Evolutionary conservation across 1,140 invertebrate genomes (phyloP).

Genomic region (Spodoptera frugiperda): DNA sequence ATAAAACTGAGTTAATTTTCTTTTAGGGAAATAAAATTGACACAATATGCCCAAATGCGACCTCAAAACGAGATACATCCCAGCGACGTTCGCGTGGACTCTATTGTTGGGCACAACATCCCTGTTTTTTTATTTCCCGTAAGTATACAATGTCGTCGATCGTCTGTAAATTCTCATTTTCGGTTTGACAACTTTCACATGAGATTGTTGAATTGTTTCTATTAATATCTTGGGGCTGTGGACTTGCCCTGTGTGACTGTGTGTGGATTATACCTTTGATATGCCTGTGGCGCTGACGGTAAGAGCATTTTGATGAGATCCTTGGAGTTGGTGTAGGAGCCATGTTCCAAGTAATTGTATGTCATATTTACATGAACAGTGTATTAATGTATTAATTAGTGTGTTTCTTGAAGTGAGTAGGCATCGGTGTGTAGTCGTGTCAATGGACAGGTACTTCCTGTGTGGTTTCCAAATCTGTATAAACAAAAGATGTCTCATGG

Average conservation of each 20-base stretch:
- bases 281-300: constrained; percentile 34
- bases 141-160: constrained; percentile 88
- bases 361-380: constrained; percentile 49
- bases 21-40: constrained; percentile 85
- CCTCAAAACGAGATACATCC: constrained; percentile 96
- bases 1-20: constrained; percentile 86
- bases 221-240: constrained; percentile 75
- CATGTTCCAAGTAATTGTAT: constrained; percentile 48
- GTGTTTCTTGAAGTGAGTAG: constrained; percentile 21
- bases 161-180: constrained; percentile 76
- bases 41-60: constrained; percentile 96
- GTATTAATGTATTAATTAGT: constrained; percentile 43
- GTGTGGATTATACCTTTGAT: constrained; percentile 37
- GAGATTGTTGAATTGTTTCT: constrained; percentile 78
- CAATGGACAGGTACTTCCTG: constrained; percentile 40
- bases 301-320: constrained; percentile 36
- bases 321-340: constrained; percentile 8
- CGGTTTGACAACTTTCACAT: constrained; percentile 84
- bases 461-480: constrained; percentile 55
- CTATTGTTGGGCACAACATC: constrained; percentile 95
- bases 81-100: constrained; percentile 98
- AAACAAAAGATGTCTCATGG: constrained; percentile 61
- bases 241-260: constrained; percentile 62
- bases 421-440: constrained; percentile 26
- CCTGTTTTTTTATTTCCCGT: constrained; percentile 98